Evolutionary conservation across 2,113 vertebrate genomes (phyloP).

Genomic region (Notarius lentiginosus): DNA sequence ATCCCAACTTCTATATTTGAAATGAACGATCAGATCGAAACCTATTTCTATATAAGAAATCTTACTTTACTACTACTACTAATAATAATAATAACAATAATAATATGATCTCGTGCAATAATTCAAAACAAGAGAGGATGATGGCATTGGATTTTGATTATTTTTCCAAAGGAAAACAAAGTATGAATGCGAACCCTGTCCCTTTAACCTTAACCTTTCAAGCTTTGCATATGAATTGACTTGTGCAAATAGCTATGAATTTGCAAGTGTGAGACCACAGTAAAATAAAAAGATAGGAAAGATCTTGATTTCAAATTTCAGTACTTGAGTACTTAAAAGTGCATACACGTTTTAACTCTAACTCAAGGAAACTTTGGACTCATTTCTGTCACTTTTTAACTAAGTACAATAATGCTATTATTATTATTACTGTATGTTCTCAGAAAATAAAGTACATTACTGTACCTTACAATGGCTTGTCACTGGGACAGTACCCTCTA

Average conservation of each 20-base stretch:
- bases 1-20: background rate
- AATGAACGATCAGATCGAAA: background rate
- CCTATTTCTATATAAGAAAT: background rate
- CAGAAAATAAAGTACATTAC: no score
- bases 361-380: background rate
- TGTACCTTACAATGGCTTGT: no score
- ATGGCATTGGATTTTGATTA: background rate
- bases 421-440: background rate
- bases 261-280: slow-evolving; percentile 1
- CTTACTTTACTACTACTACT: background rate
- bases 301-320: background rate
- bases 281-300: background rate
- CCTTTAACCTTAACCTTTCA: slow-evolving; percentile 10
- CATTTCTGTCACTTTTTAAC: background rate
- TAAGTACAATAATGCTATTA: background rate
- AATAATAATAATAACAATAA: background rate
- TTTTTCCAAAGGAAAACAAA: background rate
- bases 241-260: background rate
- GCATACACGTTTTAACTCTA: background rate
- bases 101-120: background rate
- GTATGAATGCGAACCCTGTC: slow-evolving; percentile 17
- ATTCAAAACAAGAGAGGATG: background rate
- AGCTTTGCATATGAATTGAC: background rate
- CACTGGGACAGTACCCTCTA: no score
- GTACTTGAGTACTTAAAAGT: background rate